Conservation (phyloP, 1,140 invertebrate genomes). For the Bombus pascuorum region DNA sequence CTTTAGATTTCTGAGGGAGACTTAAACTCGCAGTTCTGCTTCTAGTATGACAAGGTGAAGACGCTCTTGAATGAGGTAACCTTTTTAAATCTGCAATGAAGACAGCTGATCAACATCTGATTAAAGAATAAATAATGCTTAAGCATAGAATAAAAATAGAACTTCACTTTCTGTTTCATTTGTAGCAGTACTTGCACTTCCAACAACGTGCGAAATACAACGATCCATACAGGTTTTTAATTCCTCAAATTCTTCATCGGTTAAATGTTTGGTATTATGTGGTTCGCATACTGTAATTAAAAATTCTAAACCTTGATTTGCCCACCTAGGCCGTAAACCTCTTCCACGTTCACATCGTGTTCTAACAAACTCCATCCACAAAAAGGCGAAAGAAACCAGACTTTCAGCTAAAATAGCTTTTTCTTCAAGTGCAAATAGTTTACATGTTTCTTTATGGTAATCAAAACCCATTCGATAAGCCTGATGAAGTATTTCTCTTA, state of each 20-base stretch:
- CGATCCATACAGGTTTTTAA: conserved; percentile 88
- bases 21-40: conserved; percentile 62
- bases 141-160: conserved; percentile 15
- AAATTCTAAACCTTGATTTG: conserved; percentile 93
- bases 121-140: background rate
- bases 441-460: conserved; percentile 92
- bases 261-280: conserved; percentile 88
- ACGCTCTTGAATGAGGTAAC: conserved; percentile 71
- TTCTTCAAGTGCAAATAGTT: conserved; percentile 84
- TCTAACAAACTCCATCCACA: conserved; percentile 94
- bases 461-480: conserved; percentile 95
- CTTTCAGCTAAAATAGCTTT: conserved; percentile 77
- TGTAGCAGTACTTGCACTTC: conserved; percentile 80
- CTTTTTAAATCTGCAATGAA: conserved; percentile 60
- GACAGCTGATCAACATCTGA: background rate
- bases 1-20: conserved; percentile 58
- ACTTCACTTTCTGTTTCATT: conserved; percentile 63
- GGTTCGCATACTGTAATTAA: conserved; percentile 92
- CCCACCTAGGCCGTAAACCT: conserved; percentile 92
- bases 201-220: conserved; percentile 92
- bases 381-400: conserved; percentile 89
- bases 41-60: conserved; percentile 69
- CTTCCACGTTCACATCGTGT: conserved; percentile 91
- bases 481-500: conserved; percentile 92
- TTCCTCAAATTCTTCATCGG: conserved; percentile 90